A percentile compares a stretch with the other conserved stretches of the same genome.
phyloP scores from a whole-genome alignment of 1,140 invertebrate species.

The Drosophila tani region DNA sequence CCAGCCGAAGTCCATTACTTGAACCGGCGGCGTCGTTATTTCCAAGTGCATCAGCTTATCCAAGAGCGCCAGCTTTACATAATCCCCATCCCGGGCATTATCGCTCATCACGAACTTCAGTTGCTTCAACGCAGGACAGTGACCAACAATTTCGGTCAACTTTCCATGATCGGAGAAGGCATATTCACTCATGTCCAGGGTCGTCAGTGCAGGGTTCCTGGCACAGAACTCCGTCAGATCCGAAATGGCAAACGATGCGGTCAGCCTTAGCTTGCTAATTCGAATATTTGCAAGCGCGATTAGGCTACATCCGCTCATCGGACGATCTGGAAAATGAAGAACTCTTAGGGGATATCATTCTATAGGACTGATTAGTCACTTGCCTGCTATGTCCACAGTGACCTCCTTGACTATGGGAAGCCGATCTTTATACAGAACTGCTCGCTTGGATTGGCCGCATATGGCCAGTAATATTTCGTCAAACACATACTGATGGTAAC shows the following conservation, averaged over 20 bases:
- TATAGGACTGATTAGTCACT: background rate
- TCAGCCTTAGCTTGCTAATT: conserved; percentile 13
- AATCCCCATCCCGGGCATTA: conserved; percentile 7
- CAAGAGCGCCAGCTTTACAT: conserved; percentile 6
- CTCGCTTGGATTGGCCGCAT: conserved; percentile 3
- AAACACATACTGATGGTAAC: conserved; percentile 3
- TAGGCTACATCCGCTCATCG: background rate
- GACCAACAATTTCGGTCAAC: conserved; percentile 15
- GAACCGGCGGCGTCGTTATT: background rate
- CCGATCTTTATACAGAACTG: no score
- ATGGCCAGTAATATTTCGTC: conserved; percentile 1
- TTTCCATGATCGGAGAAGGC: conserved; percentile 11
- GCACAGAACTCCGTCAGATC: conserved; percentile 23
- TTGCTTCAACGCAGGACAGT: conserved; percentile 21
- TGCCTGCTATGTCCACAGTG: conserved; percentile 21
- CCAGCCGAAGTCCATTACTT: background rate
- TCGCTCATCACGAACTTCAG: conserved; percentile 20
- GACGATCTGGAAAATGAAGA: background rate
- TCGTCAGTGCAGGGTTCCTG: background rate
- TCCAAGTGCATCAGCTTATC: conserved; percentile 6
- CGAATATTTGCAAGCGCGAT: background rate
- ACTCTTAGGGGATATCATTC: background rate
- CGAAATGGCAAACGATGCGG: conserved; percentile 8
- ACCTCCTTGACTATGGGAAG: conserved; percentile 11
- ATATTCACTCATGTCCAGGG: conserved; percentile 17